These are phyloP conservation scores for Syrmaticus mikado DNA, from an alignment of 2,113 vertebrate genomes.

Conservation along the genomic window DNA sequence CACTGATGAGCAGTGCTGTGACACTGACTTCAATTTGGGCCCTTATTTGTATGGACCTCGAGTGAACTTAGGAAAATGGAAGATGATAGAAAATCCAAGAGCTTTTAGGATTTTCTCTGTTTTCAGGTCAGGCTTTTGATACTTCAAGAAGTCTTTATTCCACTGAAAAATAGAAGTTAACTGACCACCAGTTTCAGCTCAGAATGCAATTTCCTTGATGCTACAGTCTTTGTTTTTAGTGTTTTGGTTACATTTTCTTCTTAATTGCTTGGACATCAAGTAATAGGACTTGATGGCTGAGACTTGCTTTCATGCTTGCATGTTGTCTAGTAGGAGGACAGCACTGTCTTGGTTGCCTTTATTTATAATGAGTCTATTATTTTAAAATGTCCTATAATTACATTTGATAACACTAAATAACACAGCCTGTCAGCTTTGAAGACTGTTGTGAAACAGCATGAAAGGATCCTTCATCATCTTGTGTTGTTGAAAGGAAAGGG, in stretches of 20 bases:
- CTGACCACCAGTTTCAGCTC: neutral
- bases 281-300: neutral
- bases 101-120: neutral
- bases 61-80: neutral
- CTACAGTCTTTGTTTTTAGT: neutral
- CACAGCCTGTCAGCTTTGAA: neutral
- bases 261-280: neutral
- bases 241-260: neutral
- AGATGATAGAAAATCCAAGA: neutral
- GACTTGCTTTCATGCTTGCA: neutral
- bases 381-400: neutral
- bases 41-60: neutral
- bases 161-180: neutral
- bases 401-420: neutral
- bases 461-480: neutral
- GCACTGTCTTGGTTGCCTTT: neutral
- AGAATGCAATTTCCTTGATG: neutral
- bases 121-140: neutral
- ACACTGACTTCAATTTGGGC: neutral
- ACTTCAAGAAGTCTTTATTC: neutral
- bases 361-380: neutral
- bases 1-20: neutral
- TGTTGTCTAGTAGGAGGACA: neutral
- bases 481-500: neutral
- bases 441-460: neutral